phyloP scores from a whole-genome alignment of 2,113 vertebrate species.

The Sceloporus undulatus region DNA sequence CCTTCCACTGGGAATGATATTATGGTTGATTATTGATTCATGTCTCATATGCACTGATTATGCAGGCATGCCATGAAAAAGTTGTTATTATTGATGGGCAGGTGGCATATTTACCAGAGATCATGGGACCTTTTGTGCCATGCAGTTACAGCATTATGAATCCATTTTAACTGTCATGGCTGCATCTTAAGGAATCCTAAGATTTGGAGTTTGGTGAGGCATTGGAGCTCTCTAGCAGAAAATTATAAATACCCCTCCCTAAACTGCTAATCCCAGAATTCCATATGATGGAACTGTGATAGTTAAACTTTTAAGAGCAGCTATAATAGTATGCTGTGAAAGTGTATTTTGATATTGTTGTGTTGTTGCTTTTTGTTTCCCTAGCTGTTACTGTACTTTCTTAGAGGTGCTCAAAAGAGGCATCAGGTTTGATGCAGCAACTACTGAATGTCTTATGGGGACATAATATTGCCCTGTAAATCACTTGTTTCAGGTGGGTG shows the following conservation, averaged over 20 bases:
- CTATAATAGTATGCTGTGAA: too few relatives aligned
- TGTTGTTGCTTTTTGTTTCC: neutral
- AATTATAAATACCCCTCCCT: too few relatives aligned
- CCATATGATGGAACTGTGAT: too few relatives aligned
- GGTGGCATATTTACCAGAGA: neutral
- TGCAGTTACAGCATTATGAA: too few relatives aligned
- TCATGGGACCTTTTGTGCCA: too few relatives aligned
- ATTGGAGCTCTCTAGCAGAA: too few relatives aligned
- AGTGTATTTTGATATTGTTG: neutral
- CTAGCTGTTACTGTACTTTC: neutral
- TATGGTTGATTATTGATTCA: neutral
- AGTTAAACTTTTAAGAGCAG: too few relatives aligned
- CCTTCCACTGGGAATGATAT: neutral
- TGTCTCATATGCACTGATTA: neutral
- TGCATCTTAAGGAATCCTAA: too few relatives aligned
- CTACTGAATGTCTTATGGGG: neutral
- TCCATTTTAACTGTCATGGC: too few relatives aligned
- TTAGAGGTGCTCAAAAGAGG: neutral
- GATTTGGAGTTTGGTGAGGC: too few relatives aligned
- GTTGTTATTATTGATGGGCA: neutral
- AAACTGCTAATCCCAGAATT: too few relatives aligned
- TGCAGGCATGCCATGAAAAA: neutral
- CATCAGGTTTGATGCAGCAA: neutral
- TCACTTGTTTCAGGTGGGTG: neutral
- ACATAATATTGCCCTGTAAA: neutral